Evolutionary conservation across 2,888 invertebrate genomes (phyloP), one percentile per base, ranked within the genome.

Genomic region (Leptopterna dolabrata): DNA sequence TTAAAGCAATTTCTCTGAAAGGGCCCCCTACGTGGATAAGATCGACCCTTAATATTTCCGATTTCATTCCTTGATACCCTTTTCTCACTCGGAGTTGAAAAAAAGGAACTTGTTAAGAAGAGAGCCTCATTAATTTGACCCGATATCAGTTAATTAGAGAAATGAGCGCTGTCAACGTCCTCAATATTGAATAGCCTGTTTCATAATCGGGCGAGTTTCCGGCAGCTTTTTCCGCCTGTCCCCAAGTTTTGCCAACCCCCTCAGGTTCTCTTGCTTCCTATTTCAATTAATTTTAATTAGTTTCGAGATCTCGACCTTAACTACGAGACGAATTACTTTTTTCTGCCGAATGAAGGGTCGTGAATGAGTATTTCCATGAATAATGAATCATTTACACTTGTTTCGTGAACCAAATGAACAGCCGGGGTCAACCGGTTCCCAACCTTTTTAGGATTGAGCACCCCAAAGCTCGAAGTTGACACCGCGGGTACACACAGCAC

Each of bases 131-230:
- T 83, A 83, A 83, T 83, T 83, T 41, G 43, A 63, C 83, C 83
- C 83, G 83, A 83, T 83, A 83, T 83, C 83, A 83, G 83, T 83
- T 83, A 83, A 83, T 83, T 83, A 83, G 83, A 83, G 83, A 83
- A 83, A 83, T 83, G 83, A 83, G 70, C 83, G 83, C 70, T 70
- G 83, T 63, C 83, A 41, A 70, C 83, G 55, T 43, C 71, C 83
- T 70, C 70, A 83, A 63, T 83, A 83, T 83, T 83, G 83, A 83
- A 83, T 83, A 83, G 83, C 70, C 70, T 30, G 83, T 83, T 70
- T 83, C 83, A 83, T 83, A 83, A 83, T 83, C 83, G 83, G 43
- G 81, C 29, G 24, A 24, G 41, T 27, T 55, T n/a, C 55, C 70
- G 30, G 70, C 30, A 70, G 19, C 30, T 83, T 76, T 83, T 87